These are phyloP conservation scores for Catagonus wagneri DNA, from an alignment of 2,113 vertebrate species.

Conservation along the genomic window DNA sequence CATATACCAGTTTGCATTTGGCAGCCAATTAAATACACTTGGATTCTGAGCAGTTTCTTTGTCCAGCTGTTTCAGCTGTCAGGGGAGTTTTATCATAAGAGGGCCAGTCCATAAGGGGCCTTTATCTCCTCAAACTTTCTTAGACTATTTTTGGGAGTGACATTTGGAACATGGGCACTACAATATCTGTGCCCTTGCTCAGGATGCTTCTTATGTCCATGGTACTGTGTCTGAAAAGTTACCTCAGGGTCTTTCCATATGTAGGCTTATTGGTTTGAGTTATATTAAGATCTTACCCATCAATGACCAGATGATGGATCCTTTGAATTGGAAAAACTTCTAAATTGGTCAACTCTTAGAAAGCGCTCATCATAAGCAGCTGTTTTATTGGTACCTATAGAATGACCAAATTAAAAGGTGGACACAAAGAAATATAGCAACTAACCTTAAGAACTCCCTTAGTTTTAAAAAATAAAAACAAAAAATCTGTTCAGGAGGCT, in stretches of 20 bases:
- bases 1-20: background rate
- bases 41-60: background rate
- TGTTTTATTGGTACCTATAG: background rate
- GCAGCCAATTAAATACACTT: background rate
- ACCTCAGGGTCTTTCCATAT: background rate
- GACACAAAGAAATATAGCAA: background rate
- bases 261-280: background rate
- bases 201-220: background rate
- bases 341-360: background rate
- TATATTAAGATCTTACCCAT: background rate
- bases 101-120: background rate
- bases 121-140: background rate
- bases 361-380: background rate
- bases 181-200: background rate
- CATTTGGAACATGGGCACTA: background rate
- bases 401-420: background rate
- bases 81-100: background rate
- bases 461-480: background rate
- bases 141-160: background rate
- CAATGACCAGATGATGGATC: background rate
- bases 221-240: background rate
- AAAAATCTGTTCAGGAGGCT: background rate
- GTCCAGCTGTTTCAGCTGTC: background rate
- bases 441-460: background rate
- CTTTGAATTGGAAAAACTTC: background rate